Percentiles rank a stretch among this genome's conserved stretches.
Conservation (phyloP, 2,888 invertebrate species). For the Acleris cristana region DNA sequence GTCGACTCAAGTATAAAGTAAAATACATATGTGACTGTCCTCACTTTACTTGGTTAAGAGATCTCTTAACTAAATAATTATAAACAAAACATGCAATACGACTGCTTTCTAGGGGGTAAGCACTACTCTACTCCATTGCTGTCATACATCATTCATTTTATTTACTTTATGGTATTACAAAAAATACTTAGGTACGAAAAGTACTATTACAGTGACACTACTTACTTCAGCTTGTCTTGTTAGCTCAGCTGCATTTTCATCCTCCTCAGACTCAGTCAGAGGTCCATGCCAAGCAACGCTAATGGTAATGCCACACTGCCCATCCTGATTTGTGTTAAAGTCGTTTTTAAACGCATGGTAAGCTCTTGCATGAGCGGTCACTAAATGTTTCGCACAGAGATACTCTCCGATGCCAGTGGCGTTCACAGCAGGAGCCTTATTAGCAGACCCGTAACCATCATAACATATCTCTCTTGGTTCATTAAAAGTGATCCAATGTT, state of each 20-base stretch:
- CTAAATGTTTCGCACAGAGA: conserved; percentile 62
- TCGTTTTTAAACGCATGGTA: conserved; percentile 50
- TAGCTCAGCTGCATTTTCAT: conserved; percentile 21
- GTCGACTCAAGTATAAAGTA: too few species aligned
- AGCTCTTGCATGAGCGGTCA: conserved; percentile 73
- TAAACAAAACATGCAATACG: too few species aligned
- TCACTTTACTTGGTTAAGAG: too few species aligned
- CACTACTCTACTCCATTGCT: too few species aligned
- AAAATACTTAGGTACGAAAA: too few species aligned
- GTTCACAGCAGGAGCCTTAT: conserved; percentile 49
- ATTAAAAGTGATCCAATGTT: conserved; percentile 78
- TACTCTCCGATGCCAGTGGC: conserved; percentile 64
- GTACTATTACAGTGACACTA: too few species aligned
- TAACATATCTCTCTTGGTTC: conserved; percentile 61
- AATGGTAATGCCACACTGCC: conserved; percentile 19
- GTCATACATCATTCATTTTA: too few species aligned
- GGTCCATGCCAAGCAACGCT: conserved; percentile 9
- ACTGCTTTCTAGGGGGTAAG: too few species aligned
- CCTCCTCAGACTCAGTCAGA: conserved; percentile 20
- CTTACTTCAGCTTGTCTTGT: conserved; percentile 16
- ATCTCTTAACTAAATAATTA: too few species aligned
- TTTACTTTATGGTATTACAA: too few species aligned
- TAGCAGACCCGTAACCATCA: conserved; percentile 59
- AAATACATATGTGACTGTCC: too few species aligned
- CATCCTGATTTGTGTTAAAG: conserved; percentile 23